These are phyloP conservation scores for Aix galericulata DNA, from an alignment of 2,113 vertebrate species.

Conservation along the genomic window DNA sequence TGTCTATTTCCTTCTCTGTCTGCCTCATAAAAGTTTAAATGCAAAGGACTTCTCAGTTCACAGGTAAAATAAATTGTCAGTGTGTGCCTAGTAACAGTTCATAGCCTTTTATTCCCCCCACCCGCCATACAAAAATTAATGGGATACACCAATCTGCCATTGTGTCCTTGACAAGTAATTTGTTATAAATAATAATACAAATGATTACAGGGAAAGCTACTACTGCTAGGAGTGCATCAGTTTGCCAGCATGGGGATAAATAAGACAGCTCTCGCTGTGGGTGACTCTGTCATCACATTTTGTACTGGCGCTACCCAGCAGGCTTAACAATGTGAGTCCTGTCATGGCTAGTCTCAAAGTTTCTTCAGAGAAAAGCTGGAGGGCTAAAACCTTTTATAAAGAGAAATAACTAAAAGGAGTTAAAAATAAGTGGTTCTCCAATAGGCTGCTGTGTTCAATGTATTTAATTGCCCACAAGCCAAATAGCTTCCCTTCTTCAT, in stretches of 20 bases:
- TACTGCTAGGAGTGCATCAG: slow-evolving; percentile 53
- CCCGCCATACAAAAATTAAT: slow-evolving; percentile 56
- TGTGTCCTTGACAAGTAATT: slow-evolving; percentile 61
- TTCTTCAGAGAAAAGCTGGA: slow-evolving; percentile 45
- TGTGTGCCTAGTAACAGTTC: slow-evolving; percentile 21
- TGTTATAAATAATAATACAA: slow-evolving; percentile 73
- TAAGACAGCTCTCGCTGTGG: slow-evolving; percentile 63
- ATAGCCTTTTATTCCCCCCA: slow-evolving; percentile 24
- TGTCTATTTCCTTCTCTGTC: neutral
- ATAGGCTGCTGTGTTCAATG: neutral
- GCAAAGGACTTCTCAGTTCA: slow-evolving; percentile 19
- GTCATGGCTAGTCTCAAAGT: slow-evolving; percentile 41
- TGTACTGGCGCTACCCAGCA: slow-evolving; percentile 17
- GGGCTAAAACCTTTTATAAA: slow-evolving; percentile 19
- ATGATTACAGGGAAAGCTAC: slow-evolving; percentile 48
- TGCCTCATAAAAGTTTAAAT: slow-evolving; percentile 18
- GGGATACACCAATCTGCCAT: slow-evolving; percentile 33
- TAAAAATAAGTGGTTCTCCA: slow-evolving; percentile 25
- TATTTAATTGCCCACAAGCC: slow-evolving; percentile 57
- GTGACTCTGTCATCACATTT: slow-evolving; percentile 46
- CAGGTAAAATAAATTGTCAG: slow-evolving; percentile 55
- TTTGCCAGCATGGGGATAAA: slow-evolving; percentile 56
- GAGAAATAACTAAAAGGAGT: slow-evolving; percentile 19
- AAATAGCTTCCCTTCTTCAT: neutral
- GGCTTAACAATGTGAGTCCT: slow-evolving; percentile 26